phyloP scores from a whole-genome alignment of 2,113 vertebrate genomes.

The Lipotes vexillifer region DNA sequence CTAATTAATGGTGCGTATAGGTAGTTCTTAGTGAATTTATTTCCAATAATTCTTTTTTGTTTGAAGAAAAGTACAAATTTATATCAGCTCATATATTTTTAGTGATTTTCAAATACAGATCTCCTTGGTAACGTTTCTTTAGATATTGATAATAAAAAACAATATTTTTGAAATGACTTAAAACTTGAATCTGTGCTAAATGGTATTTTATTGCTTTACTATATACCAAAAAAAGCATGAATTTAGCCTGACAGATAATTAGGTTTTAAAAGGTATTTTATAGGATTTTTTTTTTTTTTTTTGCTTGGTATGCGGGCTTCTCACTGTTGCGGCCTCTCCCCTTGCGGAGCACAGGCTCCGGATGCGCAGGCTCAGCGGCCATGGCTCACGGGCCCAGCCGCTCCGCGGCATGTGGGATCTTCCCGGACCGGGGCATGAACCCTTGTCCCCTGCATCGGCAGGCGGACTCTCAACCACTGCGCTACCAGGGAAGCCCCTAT shows the following conservation, averaged over 20 bases:
- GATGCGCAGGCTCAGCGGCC: no score
- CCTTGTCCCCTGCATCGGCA: no score
- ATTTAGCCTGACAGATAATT: background rate
- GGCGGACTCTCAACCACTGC: no score
- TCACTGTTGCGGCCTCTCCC: no score
- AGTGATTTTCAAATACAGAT: background rate
- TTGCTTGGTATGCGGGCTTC: no score
- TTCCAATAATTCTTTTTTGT: background rate
- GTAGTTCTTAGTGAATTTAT: background rate
- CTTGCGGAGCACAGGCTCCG: no score
- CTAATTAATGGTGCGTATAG: background rate
- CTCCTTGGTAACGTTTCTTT: background rate
- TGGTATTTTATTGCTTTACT: background rate
- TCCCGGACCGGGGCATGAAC: no score
- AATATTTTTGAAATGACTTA: background rate
- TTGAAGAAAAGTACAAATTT: background rate
- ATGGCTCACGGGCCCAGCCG: no score
- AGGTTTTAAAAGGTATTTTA: background rate
- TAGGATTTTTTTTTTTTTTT: no score
- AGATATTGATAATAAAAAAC: background rate
- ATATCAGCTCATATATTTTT: background rate
- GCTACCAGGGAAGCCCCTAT: no score
- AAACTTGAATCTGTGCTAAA: background rate
- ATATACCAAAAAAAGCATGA: background rate
- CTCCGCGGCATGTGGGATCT: no score